Base-by-base conservation (phyloP, 2,113 vertebrate genomes). In the Picathartes gymnocephalus region DNA sequence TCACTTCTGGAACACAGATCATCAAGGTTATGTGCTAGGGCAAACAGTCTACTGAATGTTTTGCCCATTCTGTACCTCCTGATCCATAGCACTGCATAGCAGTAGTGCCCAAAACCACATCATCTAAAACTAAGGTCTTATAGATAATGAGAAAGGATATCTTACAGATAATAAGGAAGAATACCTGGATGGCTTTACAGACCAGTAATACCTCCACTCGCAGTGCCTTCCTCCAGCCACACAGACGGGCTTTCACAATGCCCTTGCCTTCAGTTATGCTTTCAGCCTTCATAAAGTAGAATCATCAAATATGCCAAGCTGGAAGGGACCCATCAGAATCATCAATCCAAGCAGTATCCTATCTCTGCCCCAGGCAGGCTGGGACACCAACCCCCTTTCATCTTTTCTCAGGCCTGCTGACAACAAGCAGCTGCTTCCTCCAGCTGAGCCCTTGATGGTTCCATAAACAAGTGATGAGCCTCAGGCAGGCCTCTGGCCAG, bases 271-370 rank as follows among this genome's bases (percentile, higher is more conserved):
- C n/a, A 74, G 15, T 24, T 53, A 33, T 8, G 6, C 3, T 70
- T 88, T 57, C 42, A 79, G 13, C 6, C 51, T 77, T 80, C 20
- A 50, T n/a, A 37, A 53, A 50, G 11, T 10, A 80, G 25, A 73
- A 9, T 15, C 9, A 45, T 7, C 25, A 28, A 45, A 40, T 22
- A 60, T 31, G 28, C 16, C 15, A 16, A 25, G 14, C 31, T 60
- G 16, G 33, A 68, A 53, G 4, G 3, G 8, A 9, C 8, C 7
- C 47, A n/a, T 22, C n/a, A 47, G 6, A 5, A 5, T 39, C 60
- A 45, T 17, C 28, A n/a, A 21, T 17, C 45, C 61, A 60, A 40
- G 3, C 0, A 25, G 8, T 3, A 15, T 15, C 8, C 2, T 11
- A 2, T 17, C 30, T 19, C 23, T 64, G 13, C 2, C 13, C 22